Evolutionary conservation across 1,140 invertebrate genomes (phyloP), one percentile per base, ranked within the genome.

Genomic region (Tetragonula clypearis): DNA sequence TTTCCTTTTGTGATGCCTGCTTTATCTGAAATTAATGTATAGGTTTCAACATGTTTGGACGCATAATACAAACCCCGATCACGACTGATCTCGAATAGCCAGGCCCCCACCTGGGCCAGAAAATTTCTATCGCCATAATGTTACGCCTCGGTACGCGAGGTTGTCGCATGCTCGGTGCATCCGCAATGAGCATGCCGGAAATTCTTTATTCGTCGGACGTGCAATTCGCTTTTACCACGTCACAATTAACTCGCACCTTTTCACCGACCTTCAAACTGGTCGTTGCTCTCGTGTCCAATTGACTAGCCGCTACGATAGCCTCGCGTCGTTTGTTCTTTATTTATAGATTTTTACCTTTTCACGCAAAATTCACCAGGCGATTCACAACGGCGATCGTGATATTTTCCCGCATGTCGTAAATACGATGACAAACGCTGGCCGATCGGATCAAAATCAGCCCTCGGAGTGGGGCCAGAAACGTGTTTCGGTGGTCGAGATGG

Each of bases 401-500:
- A 17, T 49, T 55, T 84, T 53, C 56, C 58, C 41, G 12, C 17
- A 6, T 30, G 65, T 30, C 30, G 8, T 23, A 21, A 35, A n/a
- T 21, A 55, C 23, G 77, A 60, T 49, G 60, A 35, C 53, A 65
- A 49, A 41, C 69, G 49, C 53, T 26, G 17, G 66, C 68, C 15
- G n/a, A 30, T 30, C 26, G 56, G 58, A 60, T 79, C 30, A 35
- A 74, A 49, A 79, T 72, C 62, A 55, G 41, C 55, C 41, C 41
- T 49, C 21, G 26, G 56, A 26, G n/a, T 60, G 26, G 66, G 41
- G 41, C 41, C 62, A 62, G 81, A 79, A 82, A 86, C 73, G 90
- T 86, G 83, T 93, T 93, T 93, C 88, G 91, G 91, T 85, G 81
- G 86, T 90, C 85, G 86, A 90, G 86, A 74, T 86, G 86, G 81